Evolutionary conservation across 1,140 invertebrate species (phyloP), one percentile per base, ranked within the genome.

Genomic region (Ceratoteleas bidentatus): DNA sequence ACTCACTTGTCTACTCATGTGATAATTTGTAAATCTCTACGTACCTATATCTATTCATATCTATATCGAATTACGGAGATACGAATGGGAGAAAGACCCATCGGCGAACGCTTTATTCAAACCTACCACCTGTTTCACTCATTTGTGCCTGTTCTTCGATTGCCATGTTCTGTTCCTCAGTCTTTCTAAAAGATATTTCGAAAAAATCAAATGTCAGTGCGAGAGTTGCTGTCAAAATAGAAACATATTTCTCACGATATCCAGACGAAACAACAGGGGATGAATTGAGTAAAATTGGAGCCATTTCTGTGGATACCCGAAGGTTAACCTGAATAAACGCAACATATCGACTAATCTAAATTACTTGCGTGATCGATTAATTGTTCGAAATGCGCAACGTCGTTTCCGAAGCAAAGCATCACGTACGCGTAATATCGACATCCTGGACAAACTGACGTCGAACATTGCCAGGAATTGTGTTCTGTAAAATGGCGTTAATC

Each of bases 11-110:
- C 86, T 89, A 89, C 87, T 89, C 87, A 90, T 91, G 89, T 90
- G 88, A 90, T 90, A 90, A 90, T 89, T 90, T 89, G 84, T 90
- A 90, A 88, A 88, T 90, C 84, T 88, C 88, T 87, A 85, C 87
- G 86, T 89, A 89, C 85, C 86, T 89, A 90, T 24, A 24, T 84
- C 85, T 86, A 88, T 81, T 87, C 77, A 84, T 84, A 81, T 83
- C 83, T 85, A 75, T 77, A 77, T 76, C 75, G 64, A 78, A 78
- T 70, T 79, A 70, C 72, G 69, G 58, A 66, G 45, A 62, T 6
- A 43, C 40, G 1, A 6, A 43, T 43, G n/a, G 40, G 16, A 64
- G 43, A 65, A 76, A 70, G 24, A 24, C 82, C 77, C 58, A 64
- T 85, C 81, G 60, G 73, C 60, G 58, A 38, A 82, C 64, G 61